Evolutionary conservation across 2,888 invertebrate genomes (phyloP), one percentile per base, ranked within the genome.

Genomic region (Eupeodes latifasciatus): DNA sequence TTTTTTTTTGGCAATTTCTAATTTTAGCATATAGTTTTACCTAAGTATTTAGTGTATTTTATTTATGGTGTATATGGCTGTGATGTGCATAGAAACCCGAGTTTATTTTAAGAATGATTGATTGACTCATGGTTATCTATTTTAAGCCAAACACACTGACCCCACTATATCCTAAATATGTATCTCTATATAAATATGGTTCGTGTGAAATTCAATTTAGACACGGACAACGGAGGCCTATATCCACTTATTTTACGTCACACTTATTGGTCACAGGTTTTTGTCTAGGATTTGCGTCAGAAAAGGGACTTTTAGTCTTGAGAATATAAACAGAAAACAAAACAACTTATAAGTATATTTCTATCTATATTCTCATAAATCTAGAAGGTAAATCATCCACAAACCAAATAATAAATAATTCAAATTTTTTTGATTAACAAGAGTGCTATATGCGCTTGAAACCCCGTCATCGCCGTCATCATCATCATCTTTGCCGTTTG

Each of bases 101-200:
- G 11, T 57, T 19, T 85, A 40, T 81, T 82, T 85, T 53, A 16
- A 53, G 64, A 51, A 57, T 69, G 69, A 79, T 71, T 79, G 71
- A 77, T 78, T 81, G 40, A 51, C 67, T 72, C 74, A 55, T 51
- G 44, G 44, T 47, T 49, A 67, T 51, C 49, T 87, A 87, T 87
- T 83, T 86, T 80, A 66, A 76, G 74, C 59, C 4, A 5, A 76
- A 64, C 53, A 36, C 40, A 85, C 75, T 82, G 75, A 82, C 59
- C 79, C 81, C 40, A 75, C 74, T 27, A 5, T 40, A 40, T 40
- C 9, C 40, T 40, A 40, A 2, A 1, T 27, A 2, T 3, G 2
- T 27, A 1, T 27, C 3, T 40, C 4, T 40, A 40, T 7, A 4
- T 40, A 5, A 5, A 40, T 40, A 40, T 27, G 14, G 36, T 5